These are phyloP conservation scores for Chaetops frenatus DNA, from an alignment of 2,113 vertebrate species.

Conservation along the genomic window DNA sequence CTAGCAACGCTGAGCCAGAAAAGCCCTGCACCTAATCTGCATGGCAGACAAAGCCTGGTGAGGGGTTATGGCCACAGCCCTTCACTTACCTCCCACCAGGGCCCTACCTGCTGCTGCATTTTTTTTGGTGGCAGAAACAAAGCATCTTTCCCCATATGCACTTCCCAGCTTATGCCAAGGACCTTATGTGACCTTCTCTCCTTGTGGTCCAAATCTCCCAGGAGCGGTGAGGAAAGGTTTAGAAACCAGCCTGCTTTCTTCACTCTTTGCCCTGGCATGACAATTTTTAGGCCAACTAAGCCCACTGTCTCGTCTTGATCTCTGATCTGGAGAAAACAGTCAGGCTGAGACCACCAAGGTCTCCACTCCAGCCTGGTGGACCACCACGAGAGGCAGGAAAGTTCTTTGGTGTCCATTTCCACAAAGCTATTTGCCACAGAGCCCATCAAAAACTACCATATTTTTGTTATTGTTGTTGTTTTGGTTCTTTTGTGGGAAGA, in stretches of 20 bases:
- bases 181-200: constrained; percentile 45
- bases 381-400: not conserved
- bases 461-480: not conserved
- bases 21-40: constrained; percentile 63
- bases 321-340: not conserved
- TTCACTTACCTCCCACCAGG: not conserved
- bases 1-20: constrained; percentile 44
- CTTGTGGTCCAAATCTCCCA: not conserved
- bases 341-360: not conserved
- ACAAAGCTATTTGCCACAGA: not conserved
- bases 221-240: not conserved
- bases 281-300: not conserved
- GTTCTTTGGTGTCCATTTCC: not conserved
- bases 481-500: not conserved
- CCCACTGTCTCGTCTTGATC: not conserved
- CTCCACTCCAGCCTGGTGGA: not conserved
- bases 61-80: constrained; percentile 40
- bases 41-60: constrained; percentile 58
- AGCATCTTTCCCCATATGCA: constrained; percentile 9
- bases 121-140: not conserved
- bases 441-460: not conserved
- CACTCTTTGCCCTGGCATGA: not conserved
- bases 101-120: not conserved
- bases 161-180: constrained; percentile 26
- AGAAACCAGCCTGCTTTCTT: constrained; percentile 10